Conservation (phyloP, 2,113 vertebrate species). For the Scomber japonicus region DNA sequence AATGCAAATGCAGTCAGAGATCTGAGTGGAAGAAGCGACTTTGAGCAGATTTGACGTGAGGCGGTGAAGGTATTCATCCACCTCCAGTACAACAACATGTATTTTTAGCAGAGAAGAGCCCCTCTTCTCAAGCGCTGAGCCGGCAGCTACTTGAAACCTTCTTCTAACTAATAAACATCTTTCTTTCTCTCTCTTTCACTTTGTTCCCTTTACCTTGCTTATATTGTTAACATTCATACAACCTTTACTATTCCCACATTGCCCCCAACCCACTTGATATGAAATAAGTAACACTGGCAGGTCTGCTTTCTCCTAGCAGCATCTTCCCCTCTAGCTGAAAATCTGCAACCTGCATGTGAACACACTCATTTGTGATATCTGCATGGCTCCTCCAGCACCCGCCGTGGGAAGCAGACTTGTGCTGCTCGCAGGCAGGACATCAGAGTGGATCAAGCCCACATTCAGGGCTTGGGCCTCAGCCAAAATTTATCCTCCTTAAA, state of each 20-base stretch:
- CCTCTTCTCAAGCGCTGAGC: conserved; percentile 57
- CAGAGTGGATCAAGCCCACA: conserved; percentile 60
- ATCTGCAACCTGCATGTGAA: not conserved
- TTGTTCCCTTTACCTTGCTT: conserved; percentile 7
- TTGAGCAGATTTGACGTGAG: not conserved
- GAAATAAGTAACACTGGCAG: conserved; percentile 1
- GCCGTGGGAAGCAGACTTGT: conserved; percentile 23
- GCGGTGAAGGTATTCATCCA: not conserved
- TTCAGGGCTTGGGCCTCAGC: conserved; percentile 67
- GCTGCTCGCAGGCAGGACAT: conserved; percentile 37
- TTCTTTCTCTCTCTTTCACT: conserved; percentile 9
- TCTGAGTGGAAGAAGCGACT: not conserved
- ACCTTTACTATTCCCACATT: not conserved
- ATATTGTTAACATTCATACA: not conserved
- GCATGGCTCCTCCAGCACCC: not conserved
- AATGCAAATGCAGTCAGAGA: conserved; percentile 6
- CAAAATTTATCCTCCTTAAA: conserved; percentile 69
- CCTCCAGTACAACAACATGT: conserved; percentile 42
- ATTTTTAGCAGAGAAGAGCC: conserved; percentile 64
- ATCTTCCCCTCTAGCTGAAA: not conserved
- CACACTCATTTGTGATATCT: conserved; percentile 17
- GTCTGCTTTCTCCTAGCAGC: not conserved
- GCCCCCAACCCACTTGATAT: not conserved
- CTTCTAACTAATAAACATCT: conserved; percentile 11
- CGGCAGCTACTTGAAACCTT: conserved; percentile 51